Percentiles rank a stretch among this genome's conserved stretches.
Evolutionary conservation across 2,113 vertebrate genomes (phyloP).

Genomic region (Dolichotis patagonum): DNA sequence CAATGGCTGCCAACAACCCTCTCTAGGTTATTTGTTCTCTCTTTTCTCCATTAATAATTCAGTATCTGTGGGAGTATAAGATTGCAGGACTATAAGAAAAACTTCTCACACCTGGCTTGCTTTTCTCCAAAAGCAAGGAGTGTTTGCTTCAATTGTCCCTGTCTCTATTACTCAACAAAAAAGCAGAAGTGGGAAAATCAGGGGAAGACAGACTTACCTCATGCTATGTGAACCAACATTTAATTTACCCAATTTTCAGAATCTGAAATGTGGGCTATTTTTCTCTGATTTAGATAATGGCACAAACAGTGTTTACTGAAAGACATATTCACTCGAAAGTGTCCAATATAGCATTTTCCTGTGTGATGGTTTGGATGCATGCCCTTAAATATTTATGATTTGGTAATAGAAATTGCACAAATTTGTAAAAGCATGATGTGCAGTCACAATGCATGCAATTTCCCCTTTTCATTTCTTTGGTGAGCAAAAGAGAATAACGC

Average conservation of each 20-base stretch:
- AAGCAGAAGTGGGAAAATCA: constrained; percentile 10
- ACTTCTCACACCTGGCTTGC: constrained; percentile 65
- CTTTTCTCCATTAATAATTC: constrained; percentile 67
- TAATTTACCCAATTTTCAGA: constrained; percentile 74
- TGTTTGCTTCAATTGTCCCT: constrained; percentile 12
- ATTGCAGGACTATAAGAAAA: constrained; percentile 60
- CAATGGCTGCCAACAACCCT: constrained; percentile 72
- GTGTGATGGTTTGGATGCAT: not conserved
- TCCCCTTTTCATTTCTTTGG: constrained; percentile 46
- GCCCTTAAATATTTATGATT: constrained; percentile 77
- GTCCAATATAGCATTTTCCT: constrained; percentile 59
- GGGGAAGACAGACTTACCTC: not conserved
- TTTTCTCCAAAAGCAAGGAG: constrained; percentile 12
- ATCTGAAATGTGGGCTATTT: constrained; percentile 55
- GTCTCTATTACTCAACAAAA: not conserved
- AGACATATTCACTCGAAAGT: constrained; percentile 31
- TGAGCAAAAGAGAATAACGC: constrained; percentile 20
- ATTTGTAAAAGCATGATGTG: constrained; percentile 44
- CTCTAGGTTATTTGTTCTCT: constrained; percentile 73
- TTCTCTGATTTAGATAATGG: constrained; percentile 68
- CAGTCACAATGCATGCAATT: constrained; percentile 32
- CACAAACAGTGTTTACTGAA: constrained; percentile 59
- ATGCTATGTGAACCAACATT: constrained; percentile 37
- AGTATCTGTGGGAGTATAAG: constrained; percentile 39
- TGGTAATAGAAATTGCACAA: constrained; percentile 68